Percentiles rank a stretch among this genome's conserved stretches.
Evolutionary conservation across 2,888 invertebrate genomes (phyloP).

Genomic region (Phragmatobia fuliginosa): DNA sequence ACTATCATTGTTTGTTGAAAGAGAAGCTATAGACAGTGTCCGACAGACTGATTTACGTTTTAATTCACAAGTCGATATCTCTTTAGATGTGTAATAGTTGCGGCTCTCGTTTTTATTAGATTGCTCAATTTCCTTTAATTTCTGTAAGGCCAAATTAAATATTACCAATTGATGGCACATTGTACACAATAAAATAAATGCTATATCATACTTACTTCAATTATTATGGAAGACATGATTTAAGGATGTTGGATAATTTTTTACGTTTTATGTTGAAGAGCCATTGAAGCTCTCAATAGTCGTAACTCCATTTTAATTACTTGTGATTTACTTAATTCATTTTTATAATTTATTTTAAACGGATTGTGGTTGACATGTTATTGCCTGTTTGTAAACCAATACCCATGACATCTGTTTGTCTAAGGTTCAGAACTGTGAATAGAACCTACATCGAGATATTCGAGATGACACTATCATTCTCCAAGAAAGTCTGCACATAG

Average conservation of each 20-base stretch:
- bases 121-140: constrained; percentile 17
- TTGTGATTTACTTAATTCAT: background rate
- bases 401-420: too few species aligned
- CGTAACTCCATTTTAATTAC: constrained; percentile 5
- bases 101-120: background rate
- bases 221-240: constrained; percentile 14
- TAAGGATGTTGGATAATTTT: background rate
- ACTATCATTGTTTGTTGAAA: constrained; percentile 1
- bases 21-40: background rate
- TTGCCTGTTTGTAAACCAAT: constrained; percentile 3
- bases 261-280: background rate
- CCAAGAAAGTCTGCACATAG: background rate
- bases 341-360: background rate
- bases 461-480: background rate
- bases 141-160: constrained; percentile 7
- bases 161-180: background rate
- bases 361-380: constrained; percentile 6
- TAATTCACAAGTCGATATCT: background rate
- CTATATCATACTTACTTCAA: constrained; percentile 10
- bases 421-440: background rate
- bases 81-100: background rate
- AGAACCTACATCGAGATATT: background rate
- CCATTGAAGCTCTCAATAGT: constrained; percentile 1
- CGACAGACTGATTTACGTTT: constrained; percentile 1
- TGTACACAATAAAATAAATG: background rate